Evolutionary conservation across 2,888 invertebrate species (phyloP).

Genomic region (Cephonodes hylas): DNA sequence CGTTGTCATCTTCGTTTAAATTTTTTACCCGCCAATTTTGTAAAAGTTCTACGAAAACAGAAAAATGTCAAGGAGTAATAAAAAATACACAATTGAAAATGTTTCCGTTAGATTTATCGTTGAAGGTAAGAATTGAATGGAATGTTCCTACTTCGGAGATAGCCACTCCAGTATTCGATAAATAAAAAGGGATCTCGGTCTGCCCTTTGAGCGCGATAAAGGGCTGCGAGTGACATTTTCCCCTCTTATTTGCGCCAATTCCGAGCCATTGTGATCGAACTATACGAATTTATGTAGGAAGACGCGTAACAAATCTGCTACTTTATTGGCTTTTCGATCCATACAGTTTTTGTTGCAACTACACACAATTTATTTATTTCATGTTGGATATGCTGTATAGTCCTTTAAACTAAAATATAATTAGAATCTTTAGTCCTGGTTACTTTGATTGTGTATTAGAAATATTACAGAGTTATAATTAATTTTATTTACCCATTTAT

Average conservation of each 20-base stretch:
- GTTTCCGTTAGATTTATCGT: constrained; percentile 12
- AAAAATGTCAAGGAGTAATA: constrained; percentile 3
- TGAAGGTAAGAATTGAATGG: constrained; percentile 5
- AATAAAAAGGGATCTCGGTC: constrained; percentile 14
- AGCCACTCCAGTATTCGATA: constrained; percentile 3
- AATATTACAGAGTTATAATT: too few relatives aligned
- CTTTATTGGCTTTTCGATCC: too few relatives aligned
- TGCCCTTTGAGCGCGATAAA: constrained; percentile 20
- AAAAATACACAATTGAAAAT: background rate
- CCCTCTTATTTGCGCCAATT: constrained; percentile 10
- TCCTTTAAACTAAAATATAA: too few relatives aligned
- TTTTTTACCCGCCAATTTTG: background rate
- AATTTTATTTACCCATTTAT: too few relatives aligned
- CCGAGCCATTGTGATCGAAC: background rate
- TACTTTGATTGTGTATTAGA: too few relatives aligned
- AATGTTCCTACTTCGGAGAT: background rate
- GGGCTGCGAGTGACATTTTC: constrained; percentile 23
- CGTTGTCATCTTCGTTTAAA: background rate
- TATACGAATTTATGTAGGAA: background rate
- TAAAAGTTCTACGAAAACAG: too few relatives aligned
- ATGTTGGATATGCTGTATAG: too few relatives aligned
- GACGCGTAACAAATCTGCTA: background rate
- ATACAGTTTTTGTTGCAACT: too few relatives aligned
- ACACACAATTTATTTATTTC: too few relatives aligned
- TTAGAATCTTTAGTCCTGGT: too few relatives aligned